Evolutionary conservation across 2,113 vertebrate genomes (phyloP).

Genomic region (Gallinago jamesoni): DNA sequence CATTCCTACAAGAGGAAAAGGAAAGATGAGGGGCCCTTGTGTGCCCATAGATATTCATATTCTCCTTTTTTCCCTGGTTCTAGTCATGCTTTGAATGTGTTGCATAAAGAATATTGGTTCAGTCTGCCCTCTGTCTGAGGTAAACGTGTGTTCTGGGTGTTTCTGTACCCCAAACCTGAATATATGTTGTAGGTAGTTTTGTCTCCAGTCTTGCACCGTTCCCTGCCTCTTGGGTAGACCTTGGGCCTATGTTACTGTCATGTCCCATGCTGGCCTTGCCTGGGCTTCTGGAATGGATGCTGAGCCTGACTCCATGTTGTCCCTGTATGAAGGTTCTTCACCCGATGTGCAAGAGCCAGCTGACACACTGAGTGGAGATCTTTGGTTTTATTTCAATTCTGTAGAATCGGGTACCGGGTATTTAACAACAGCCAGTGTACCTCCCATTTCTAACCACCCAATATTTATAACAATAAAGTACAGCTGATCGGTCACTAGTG

Average conservation of each 20-base stretch:
- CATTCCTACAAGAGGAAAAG: not conserved
- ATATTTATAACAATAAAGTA: not conserved
- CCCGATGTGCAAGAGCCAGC: not conserved
- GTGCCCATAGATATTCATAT: not conserved
- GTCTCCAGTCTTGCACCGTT: not conserved
- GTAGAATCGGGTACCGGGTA: not conserved
- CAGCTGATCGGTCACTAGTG: not conserved
- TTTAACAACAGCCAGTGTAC: not conserved
- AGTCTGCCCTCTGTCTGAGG: not conserved
- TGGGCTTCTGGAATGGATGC: not conserved
- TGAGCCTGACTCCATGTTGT: not conserved
- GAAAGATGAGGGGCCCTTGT: not conserved
- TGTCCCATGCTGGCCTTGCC: not conserved
- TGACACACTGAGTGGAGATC: not conserved
- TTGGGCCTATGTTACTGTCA: not conserved
- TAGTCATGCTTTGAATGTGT: accelerated
- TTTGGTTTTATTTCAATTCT: not conserved
- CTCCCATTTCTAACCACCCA: not conserved
- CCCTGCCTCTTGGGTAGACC: not conserved
- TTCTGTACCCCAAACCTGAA: not conserved
- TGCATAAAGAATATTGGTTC: not conserved
- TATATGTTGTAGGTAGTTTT: not conserved
- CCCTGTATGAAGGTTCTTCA: not conserved
- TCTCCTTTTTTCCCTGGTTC: not conserved
- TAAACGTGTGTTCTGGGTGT: not conserved